Base-by-base conservation (phyloP, 2,113 vertebrate species). In the Corapipo altera region DNA sequence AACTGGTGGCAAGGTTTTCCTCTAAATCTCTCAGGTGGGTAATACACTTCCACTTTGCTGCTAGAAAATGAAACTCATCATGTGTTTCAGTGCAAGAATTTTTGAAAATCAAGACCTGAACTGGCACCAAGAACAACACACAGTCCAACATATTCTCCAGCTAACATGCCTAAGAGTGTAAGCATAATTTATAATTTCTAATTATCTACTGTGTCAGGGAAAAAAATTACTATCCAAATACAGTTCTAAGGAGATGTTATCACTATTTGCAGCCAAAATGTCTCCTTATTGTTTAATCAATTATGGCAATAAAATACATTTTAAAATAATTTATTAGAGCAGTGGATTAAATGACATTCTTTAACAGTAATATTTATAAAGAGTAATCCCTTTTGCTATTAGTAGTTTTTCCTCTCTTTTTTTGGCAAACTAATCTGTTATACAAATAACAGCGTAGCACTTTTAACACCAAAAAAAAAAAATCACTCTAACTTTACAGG, bases 241-340 rank as follows among this genome's bases (percentile, higher is more conserved):
- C 58, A 91, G 79, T 85, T 88, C 66, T 96, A 55, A 69, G 82
- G 55, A 96, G 91, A 95, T 94, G 43, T 84, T 97, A 96, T 96
- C 87, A 93, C 11, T 82, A 89, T 96, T 90, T 84, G 88, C 35
- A 97, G 69, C 76, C 93, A 88, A 94, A 96, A 97, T 93, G 96
- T 96, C 77, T 96, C 96, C 93, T 96, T 96, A 89, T 89, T 94
- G 75, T 96, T 97, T 97, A 97, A 97, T 95, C 97, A 97, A 95
- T 95, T 81, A 87, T 81, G 71, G 71, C 79, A 77, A 97, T 97
- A 96, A 97, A 97, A 96, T 74, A 95, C 66, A 94, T 97, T 96
- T 96, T 76, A 87, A 97, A 97, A 90, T 96, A 62, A 96, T 93
- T 97, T 97, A 97, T 96, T 96, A 85, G 73, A 91, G 81, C 62